Evolutionary conservation across 2,888 invertebrate species (phyloP), one percentile per base, ranked within the genome.

Genomic region (Teleiodes luculella): DNA sequence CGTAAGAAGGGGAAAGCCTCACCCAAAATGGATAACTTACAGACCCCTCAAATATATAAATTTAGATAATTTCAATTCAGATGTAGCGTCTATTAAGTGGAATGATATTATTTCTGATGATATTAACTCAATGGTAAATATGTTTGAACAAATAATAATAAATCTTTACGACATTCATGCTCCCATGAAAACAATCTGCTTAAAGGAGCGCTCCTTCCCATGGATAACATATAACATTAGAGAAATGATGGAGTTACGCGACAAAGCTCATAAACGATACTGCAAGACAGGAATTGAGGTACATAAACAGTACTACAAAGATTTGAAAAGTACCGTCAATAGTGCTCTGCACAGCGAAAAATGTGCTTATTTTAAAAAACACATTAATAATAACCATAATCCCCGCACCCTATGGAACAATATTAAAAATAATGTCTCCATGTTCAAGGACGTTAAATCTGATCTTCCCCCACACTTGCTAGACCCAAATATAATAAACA

Each of bases 201-300:
- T 53, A 13, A 49, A 33, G 14, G 18, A 50, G 10, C 10, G 28
- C 3, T 14, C 16, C 1, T 47, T 52, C 16, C 57, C 59, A 0
- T 59, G 59, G 59, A 55, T 59, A 4, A 59, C 57, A 7, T 10
- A 37, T 30, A 59, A 47, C 5, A 36, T 59, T 7, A 52, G 46
- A 16, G 2, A 20, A 7, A 57, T 57, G 54, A 57, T 57, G 52
- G 47, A 16, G 3, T 68, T 66, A 24, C 24, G 6, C 24, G 6
- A 24, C 3, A 24, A 24, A 24, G 24, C 24, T 3, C 24, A 24
- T 24, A 24, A 6, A 24, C 3, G 24, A 24, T 24, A 24, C 24
- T 3, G 6, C 6, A 24, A 6, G 3, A 6, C 24, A 24, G 24
- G 6, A 6, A 24, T 24, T 4, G 3, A 24, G 6, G 24, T 24